Base-by-base conservation (phyloP, 2,888 invertebrate genomes). In the Unio delphinus region DNA sequence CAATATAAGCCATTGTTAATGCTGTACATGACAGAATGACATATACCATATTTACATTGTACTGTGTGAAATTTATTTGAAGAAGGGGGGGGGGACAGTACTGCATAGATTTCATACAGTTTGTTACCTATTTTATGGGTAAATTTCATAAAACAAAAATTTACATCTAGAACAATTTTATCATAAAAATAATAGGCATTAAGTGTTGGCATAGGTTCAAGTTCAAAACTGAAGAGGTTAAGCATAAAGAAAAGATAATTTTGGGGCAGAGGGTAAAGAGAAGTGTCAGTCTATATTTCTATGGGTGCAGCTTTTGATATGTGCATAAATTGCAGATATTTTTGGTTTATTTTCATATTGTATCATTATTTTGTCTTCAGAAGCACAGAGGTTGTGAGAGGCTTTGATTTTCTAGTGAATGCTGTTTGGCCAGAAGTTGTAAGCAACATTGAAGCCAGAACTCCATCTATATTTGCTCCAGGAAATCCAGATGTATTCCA, bases 401-500 rank as follows among this genome's bases (percentile, higher is more conserved):
- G 93, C 0, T 95, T 93, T 84, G 93, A 95, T 88, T 95, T 95
- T 88, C 88, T 96, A 80, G 93, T 96, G 0, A 94, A 96, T 88
- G 95, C 96, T 87, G 95, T 96, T 87, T 97, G 96, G 96, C 93
- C 94, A 23, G 92, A 96, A 75, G 94, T 95, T 85, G 93, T 94
- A n/a, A 79, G 79, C 65, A 86, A 86, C 64, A 84, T 91, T 45
- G 90, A 91, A 76, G 85, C 87, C 6, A 93, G 95, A 88, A 92
- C 95, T 86, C 93, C 94, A 20, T 94, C 94, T 15, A 95, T 97
- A 83, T 97, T 96, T 91, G 95, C 96, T 3, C 96, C 97, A 20
- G 97, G 97, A 69, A 96, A 97, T 91, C 96, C 97, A 0, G 94
- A 96, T 87, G 91, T 94, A 71, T 97, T 97, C 90, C 95, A 95